Base-by-base conservation (phyloP, 2,113 vertebrate genomes). In the Nesoenas mayeri region DNA sequence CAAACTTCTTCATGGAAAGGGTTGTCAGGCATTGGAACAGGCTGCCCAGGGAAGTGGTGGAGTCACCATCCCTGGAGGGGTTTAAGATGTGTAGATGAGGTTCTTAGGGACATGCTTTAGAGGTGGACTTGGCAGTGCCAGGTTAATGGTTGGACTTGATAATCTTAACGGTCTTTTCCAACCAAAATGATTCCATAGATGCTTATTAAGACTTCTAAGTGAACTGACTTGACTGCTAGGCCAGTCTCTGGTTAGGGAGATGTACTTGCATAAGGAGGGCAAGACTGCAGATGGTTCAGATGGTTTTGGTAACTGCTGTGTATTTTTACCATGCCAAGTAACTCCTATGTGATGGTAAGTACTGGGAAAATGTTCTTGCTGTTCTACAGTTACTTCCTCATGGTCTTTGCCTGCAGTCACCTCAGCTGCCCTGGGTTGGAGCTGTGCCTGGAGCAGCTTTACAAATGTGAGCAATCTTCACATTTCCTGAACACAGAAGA, bases 311-410 rank as follows among this genome's bases (percentile, higher is more conserved):
- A 21, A 17, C 36, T 58, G 17, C 15, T 31, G 2, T 7, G 6
- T 31, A 7, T 32, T 36, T n/a, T 36, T 26, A 25, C 6, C n/a
- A 13, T 44, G 18, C 20, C 20, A 16, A 32, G 34, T 20, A 34
- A 36, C 18, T 70, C 36, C 22, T 16, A 1, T 17, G 28, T 0
- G 0, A 9, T 36, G 29, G 36, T 29, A 40, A 60, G 18, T 24
- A n/a, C 15, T 6, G 9, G 51, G 28, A 85, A 71, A 75, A 66
- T 5, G 5, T 32, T 48, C 29, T 11, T 16, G 9, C n/a, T 60
- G 12, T 58, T 65, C 51, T 75, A 29, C 10, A 20, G 32, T 42
- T 71, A 38, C 24, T 81, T 81, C 10, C 21, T 80, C 2, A 3
- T 32, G 26, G 32, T 47, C 44, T 69, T 56, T 65, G 51, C 29